Evolutionary conservation across 1,140 invertebrate species (phyloP), one percentile per base, ranked within the genome.

Genomic region (Stegodyphus mimosarum): DNA sequence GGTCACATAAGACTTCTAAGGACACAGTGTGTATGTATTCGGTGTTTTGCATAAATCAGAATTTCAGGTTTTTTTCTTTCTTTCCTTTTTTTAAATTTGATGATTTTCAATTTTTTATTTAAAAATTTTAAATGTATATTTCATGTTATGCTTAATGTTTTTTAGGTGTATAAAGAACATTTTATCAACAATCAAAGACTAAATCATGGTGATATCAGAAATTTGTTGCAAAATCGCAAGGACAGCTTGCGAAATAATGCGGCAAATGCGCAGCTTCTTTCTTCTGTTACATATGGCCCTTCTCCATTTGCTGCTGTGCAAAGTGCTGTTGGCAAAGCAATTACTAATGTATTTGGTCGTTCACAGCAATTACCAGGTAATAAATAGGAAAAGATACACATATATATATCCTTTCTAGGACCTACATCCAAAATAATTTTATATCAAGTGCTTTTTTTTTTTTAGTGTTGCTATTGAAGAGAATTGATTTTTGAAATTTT

Each of bases 171-270:
- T 88, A 96, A 96, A 90, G 95, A 96, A 87, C 94, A 95, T 72
- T 97, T 95, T 89, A 90, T 96, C 0, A 95, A 95, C 88, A 93
- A 96, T 66, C 90, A 95, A 18, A 95, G 94, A 89, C 94, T 95
- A 83, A 92, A 95, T 7, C 91, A 95, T 51, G 95, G 95, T 87
- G 96, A 97, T 89, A 92, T 92, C 52, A 94, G 93, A 9, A 94
- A 96, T 89, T 94, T 96, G 6, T 96, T 96, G 88, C 94, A 95
- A 70, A 92, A 92, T 60, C 89, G 89, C 66, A 89, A 88, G 76
- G 89, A 90, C 63, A 73, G 52, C 17, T 49, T 67, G 9, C 67
- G 63, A 76, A 67, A 86, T 69, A 50, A 18, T 7, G 53, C 48
- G 13, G 51, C 52, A 51, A 13, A 60, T 63, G 18, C 64, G 11